Conservation (phyloP, 2,797 vertebrate species). For the Taeniopygia guttata region DNA sequence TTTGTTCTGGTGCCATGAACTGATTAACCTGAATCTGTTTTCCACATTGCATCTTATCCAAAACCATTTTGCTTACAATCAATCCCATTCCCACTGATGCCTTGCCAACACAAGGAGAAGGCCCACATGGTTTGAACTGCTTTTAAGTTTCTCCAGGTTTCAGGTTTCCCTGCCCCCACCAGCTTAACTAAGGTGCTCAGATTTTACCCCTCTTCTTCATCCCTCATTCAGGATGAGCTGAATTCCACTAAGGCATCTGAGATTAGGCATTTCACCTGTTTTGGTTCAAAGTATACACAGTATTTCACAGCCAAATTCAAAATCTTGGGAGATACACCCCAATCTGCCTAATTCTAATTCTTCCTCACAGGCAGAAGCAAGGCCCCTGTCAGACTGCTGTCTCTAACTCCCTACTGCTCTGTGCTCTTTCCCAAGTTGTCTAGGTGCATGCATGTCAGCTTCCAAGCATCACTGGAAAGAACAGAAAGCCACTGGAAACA, state of each 20-base stretch:
- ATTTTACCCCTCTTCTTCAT: not conserved
- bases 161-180: not conserved
- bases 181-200: not conserved
- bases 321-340: not conserved
- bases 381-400: fast-evolving
- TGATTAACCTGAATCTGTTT: not conserved
- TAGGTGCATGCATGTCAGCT: not conserved
- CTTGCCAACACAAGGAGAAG: not conserved
- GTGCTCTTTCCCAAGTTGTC: not conserved
- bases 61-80: not conserved
- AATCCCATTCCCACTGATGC: not conserved
- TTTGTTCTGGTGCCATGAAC: not conserved
- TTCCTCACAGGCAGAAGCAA: not conserved
- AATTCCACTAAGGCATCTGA: not conserved
- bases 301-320: not conserved
- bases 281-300: not conserved
- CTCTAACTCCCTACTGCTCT: not conserved
- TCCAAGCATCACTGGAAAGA: not conserved
- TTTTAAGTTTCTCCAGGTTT: not conserved
- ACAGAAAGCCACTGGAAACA: not conserved
- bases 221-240: not conserved
- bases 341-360: not conserved
- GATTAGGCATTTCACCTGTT: not conserved
- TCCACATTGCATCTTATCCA: not conserved
- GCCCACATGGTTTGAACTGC: not conserved